Evolutionary conservation across 1,140 invertebrate species (phyloP).

Genomic region (Zaprionus gabonicus): DNA sequence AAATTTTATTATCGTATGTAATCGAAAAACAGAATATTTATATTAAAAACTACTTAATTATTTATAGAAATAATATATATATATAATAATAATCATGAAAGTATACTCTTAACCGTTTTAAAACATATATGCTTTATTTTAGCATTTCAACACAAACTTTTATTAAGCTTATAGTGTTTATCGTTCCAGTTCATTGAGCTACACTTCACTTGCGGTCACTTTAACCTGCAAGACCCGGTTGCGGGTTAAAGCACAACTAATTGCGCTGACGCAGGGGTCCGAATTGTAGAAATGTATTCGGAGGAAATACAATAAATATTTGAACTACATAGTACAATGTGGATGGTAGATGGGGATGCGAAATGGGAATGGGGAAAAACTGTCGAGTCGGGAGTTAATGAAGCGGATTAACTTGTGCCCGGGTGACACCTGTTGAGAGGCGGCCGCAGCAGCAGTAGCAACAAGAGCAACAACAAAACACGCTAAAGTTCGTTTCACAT

Average conservation of each 20-base stretch:
- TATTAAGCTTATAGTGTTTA: too few species aligned
- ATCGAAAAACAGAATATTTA: too few species aligned
- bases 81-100: too few species aligned
- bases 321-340: conserved; percentile 33
- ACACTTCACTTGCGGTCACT: not conserved
- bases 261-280: conserved; percentile 11
- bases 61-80: too few species aligned
- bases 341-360: conserved; percentile 10
- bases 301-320: conserved; percentile 53
- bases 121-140: too few species aligned
- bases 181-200: not conserved
- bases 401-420: conserved; percentile 43
- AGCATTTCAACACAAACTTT: too few species aligned
- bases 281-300: not conserved
- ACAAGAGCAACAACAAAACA: not conserved
- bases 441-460: not conserved
- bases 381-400: conserved; percentile 66
- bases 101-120: too few species aligned
- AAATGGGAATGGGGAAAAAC: conserved; percentile 22
- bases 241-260: conserved; percentile 19
- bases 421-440: conserved; percentile 61
- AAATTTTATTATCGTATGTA: too few species aligned
- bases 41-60: too few species aligned
- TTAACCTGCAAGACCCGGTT: not conserved
- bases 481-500: conserved; percentile 13